Base-by-base conservation (phyloP, 1,140 invertebrate genomes). In the Goniozus legneri region DNA sequence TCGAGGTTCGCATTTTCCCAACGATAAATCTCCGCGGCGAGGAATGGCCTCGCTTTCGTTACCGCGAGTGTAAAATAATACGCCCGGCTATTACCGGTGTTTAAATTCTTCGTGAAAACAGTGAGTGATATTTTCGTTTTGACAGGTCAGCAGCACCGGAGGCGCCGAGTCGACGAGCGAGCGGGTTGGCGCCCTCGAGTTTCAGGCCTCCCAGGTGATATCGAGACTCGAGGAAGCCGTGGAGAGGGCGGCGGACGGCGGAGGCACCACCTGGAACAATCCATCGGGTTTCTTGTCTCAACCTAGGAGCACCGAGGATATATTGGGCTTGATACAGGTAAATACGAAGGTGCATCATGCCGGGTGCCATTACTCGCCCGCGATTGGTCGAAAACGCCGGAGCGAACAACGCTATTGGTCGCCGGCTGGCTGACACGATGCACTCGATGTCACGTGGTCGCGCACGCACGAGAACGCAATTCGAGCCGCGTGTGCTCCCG, bases 171-270 rank as follows among this genome's bases (percentile, higher is more conserved):
- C 47, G 20, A 18, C 51, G 27, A 22, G 38, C 14, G 69, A 56
- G 53, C 60, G 68, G 31, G 61, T 84, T 39, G 76, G 69, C 35
- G 79, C 79, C 32, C 67, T 85, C 51, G 80, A 84, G 62, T 83
- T 84, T 64, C 82, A 84, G 67, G 82, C 83, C 20, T 83, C 82
- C 3, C 79, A 84, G 60, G 80, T 84, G 52, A 82, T 84, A 50
- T 80, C 79, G 38, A 73, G 82, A 39, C 65, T 85, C 21, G 82
- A 85, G 61, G 82, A 83, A 27, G 82, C 81, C 8, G 79, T 80
- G 0, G 82, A 73, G 40, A 76, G 62, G 3, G 75, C 76, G 38
- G 75, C 77, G 22, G 77, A 79, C 38, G 58, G 54, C 15, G 74
- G 71, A 15, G 78, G 79, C 31, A 65, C 63, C 3, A 67, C 71